Base-by-base conservation (phyloP, 2,113 vertebrate species). In the Grallaria varia region DNA sequence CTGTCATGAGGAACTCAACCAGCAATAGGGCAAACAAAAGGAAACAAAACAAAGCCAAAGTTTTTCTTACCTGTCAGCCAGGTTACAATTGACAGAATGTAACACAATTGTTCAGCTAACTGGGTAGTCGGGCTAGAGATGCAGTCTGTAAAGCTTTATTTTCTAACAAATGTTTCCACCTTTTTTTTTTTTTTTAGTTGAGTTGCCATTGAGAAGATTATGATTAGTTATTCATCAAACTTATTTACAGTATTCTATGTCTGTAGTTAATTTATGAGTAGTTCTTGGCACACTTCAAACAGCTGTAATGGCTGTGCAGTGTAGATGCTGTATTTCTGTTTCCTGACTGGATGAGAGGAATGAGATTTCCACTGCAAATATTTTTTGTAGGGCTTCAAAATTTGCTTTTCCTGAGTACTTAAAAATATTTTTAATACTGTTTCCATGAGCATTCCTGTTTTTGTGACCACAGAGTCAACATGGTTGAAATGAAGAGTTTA, bases 401-500 rank as follows among this genome's bases (percentile, higher is more conserved):
- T 94, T 90, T 92, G 86, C 80, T 96, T 96, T 96, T 85, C 85
- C 64, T 4, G 10, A 93, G 96, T 95, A 92, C 75, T 95, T 86
- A 84, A 97, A 95, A 96, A 96, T 95, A 94, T 96, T 97, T 96
- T 94, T 77, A 86, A 84, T 93, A 77, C 87, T 72, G 40, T 94
- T 97, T 96, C 85, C 91, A 94, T 95, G 92, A 92, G 52, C 60
- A 72, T 94, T 87, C 63, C 68, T 94, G 80, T 75, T 95, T 95
- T 89, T 92, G 68, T 88, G 92, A 93, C 76, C 81, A 95, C 49
- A 96, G 93, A 96, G 69, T 96, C 88, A 95, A 90, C 89, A 87
- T 9, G 55, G 49, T 89, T 59, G 80, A 94, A 96, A 93, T 58
- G 56, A 94, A 90, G 76, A 90, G 88, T 94, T 96, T 84, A 78